phyloP scores from a whole-genome alignment of 2,797 vertebrate species.

The Lophotriccus pileatus region DNA sequence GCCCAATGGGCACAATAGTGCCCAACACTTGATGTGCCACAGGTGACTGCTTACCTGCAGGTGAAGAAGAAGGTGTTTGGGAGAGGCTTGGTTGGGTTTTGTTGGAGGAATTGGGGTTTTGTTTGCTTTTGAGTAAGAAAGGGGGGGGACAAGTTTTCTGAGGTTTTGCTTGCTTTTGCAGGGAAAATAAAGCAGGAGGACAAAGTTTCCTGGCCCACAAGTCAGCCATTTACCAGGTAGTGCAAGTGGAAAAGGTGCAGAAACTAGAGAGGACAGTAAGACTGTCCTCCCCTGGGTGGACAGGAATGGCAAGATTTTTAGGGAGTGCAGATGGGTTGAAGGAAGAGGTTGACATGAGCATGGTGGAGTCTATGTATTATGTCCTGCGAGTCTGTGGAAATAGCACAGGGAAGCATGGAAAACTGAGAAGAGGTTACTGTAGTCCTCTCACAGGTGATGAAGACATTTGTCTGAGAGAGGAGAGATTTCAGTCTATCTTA shows the following conservation, averaged over 20 bases:
- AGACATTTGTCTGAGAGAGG: background rate
- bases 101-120: background rate
- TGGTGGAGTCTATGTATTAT: background rate
- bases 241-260: background rate
- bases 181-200: background rate
- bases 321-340: background rate
- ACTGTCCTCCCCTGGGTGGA: background rate
- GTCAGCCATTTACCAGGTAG: background rate
- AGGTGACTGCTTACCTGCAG: background rate
- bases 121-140: background rate
- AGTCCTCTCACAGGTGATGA: background rate
- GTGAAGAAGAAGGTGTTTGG: background rate
- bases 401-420: background rate
- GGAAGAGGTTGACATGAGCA: background rate
- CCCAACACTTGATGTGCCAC: background rate
- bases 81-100: background rate
- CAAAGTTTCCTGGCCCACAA: background rate
- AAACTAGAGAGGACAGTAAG: background rate
- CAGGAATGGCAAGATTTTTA: background rate
- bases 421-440: background rate
- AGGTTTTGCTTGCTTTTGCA: background rate
- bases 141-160: background rate
- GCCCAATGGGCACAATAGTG: background rate
- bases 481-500: slow-evolving; percentile 19
- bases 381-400: background rate